Base-by-base conservation (phyloP, 1,140 invertebrate genomes). In the Drosophila athabasca region DNA sequence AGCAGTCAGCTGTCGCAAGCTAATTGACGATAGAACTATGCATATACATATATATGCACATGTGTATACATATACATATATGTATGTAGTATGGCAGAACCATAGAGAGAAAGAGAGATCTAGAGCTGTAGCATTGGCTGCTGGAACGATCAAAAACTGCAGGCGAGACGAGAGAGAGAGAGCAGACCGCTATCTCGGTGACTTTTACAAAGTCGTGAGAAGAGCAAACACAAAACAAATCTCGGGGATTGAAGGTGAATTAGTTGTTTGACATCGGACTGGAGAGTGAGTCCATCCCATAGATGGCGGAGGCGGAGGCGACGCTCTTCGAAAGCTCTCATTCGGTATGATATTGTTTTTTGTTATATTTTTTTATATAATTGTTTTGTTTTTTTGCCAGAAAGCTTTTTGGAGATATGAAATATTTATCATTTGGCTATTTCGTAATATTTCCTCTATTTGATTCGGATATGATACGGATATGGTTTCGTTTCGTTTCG, bases 201-300 rank as follows among this genome's bases (percentile, higher is more conserved):
- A 76, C 76, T 79, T 76, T 76, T 83, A 50, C 75, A 77, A 77
- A 77, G 75, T 77, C 75, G 57, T 77, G 75, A 77, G 75, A 44
- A 55, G 49, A 61, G 48, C 44, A 22, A 75, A 39, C 44, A 57
- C 9, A 57, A 57, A 31, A 17, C 49, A 48, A 55, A 77, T 70
- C 66, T 68, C 39, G 50, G 13, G 59, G 58, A 55, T 49, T 79
- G 83, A 88, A 88, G 83, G 83, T 83, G 76, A 88, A 74, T 72
- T 19, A 49, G 54, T 60, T 70, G 46, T 62, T 64, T 53, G 74
- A 54, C 65, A 60, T 59, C 64, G 44, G 39, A 57, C 51, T 68
- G 54, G 17, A 72, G 53, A 71, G 35, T 60, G 60, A 57, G 60
- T 41, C 49, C 66, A 62, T 76, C 22, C 48, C 64, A 61, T 45